Conservation (phyloP, 1,140 invertebrate species). For the Luehdorfia chinensis region DNA sequence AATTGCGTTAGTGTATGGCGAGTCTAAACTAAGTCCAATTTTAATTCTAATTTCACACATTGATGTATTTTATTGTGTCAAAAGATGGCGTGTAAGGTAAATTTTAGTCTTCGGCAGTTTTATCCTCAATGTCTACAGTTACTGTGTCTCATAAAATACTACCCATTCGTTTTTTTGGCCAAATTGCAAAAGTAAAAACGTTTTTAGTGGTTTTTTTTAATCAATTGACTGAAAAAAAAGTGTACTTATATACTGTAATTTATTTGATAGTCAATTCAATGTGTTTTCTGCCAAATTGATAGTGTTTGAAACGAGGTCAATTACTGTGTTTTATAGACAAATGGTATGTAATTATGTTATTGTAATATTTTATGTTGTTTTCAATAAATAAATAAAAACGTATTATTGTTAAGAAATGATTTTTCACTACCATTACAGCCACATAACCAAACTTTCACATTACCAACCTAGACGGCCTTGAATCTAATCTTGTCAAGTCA, state of each 20-base stretch:
- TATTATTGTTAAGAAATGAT: neutral
- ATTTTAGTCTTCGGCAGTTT: conserved; percentile 18
- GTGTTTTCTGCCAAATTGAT: conserved; percentile 6
- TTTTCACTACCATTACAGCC: conserved; percentile 20
- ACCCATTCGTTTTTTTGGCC: conserved; percentile 35
- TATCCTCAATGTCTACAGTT: conserved; percentile 32
- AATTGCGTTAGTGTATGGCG: no score
- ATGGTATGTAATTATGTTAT: conserved; percentile 9
- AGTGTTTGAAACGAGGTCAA: conserved; percentile 3
- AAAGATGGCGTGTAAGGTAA: conserved; percentile 28
- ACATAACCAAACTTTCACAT: conserved; percentile 68
- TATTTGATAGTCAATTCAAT: neutral
- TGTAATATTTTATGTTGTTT: conserved; percentile 1
- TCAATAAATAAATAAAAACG: neutral
- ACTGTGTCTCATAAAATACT: conserved; percentile 43
- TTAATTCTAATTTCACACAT: no score
- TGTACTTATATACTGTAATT: neutral
- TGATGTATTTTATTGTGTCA: no score
- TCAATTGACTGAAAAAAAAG: neutral
- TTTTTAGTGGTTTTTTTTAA: neutral
- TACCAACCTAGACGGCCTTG: conserved; percentile 65
- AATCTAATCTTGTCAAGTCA: conserved; percentile 73
- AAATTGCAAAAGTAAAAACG: conserved; percentile 14
- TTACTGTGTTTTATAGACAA: conserved; percentile 3
- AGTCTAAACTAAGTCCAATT: no score